Conservation (phyloP, 2,888 invertebrate species). For the Nomada goodeniana region DNA sequence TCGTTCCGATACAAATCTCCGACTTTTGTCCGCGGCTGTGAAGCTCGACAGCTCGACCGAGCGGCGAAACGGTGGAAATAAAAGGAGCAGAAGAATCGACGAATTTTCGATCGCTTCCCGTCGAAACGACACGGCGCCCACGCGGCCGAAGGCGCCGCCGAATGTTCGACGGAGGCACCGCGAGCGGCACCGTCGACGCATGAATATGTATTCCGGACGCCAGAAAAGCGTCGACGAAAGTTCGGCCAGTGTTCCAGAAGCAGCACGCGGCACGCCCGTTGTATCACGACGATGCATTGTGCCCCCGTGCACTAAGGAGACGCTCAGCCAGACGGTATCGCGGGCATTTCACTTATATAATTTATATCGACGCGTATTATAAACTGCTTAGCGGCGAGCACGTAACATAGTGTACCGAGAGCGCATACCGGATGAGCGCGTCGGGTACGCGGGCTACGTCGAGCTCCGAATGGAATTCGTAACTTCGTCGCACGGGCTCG, state of each 20-base stretch:
- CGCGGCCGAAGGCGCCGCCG: no score
- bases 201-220: not conserved
- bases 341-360: slow-evolving; percentile 65
- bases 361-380: slow-evolving; percentile 68
- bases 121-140: no score
- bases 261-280: slow-evolving; percentile 45
- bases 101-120: no score
- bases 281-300: slow-evolving; percentile 54
- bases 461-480: slow-evolving; percentile 59
- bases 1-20: no score
- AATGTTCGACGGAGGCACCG: no score
- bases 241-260: slow-evolving; percentile 40
- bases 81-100: no score
- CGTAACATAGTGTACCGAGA: slow-evolving; percentile 59
- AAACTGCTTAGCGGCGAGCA: slow-evolving; percentile 45
- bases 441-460: slow-evolving; percentile 13
- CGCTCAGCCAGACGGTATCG: slow-evolving; percentile 28
- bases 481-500: slow-evolving; percentile 47
- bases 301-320: slow-evolving; percentile 29
- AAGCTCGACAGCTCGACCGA: no score
- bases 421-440: slow-evolving; percentile 63
- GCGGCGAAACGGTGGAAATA: no score
- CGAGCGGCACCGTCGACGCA: no score
- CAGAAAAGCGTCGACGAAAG: slow-evolving; percentile 39
- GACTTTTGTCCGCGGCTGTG: no score